Conservation (phyloP, 2,888 invertebrate genomes). For the Cepaea hortensis region DNA sequence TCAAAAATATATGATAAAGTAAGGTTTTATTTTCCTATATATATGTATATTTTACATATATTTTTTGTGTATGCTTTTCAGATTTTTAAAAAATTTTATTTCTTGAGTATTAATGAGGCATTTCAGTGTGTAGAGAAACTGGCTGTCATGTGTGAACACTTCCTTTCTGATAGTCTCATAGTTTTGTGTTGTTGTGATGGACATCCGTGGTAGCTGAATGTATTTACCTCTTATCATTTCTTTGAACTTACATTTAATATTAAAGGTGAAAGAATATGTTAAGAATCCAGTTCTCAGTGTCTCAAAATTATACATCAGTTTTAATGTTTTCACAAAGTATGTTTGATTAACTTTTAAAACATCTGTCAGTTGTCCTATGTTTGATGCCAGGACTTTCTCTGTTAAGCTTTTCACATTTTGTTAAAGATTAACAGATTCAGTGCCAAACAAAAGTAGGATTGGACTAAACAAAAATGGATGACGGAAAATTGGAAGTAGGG, state of each 20-base stretch:
- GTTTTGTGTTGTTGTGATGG: slow-evolving; percentile 19
- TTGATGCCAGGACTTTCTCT: too few species aligned
- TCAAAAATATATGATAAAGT: slow-evolving; percentile 51
- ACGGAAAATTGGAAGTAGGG: too few species aligned
- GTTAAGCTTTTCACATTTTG: too few species aligned
- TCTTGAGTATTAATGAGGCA: background rate
- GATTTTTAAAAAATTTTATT: background rate
- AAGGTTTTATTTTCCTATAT: slow-evolving; percentile 23
- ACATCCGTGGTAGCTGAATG: background rate
- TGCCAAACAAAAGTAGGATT: too few species aligned
- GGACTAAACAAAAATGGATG: too few species aligned
- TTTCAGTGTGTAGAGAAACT: background rate
- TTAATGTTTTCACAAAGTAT: too few species aligned
- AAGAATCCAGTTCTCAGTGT: too few species aligned
- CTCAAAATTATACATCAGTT: too few species aligned
- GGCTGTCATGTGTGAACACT: background rate
- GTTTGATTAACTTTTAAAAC: too few species aligned
- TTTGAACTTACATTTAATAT: background rate
- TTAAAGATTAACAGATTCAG: too few species aligned
- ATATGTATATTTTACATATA: background rate
- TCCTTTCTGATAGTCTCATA: background rate
- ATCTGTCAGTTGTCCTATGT: too few species aligned
- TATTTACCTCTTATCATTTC: background rate
- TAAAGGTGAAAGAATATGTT: too few species aligned
- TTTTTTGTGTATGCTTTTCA: background rate